Evolutionary conservation across 2,797 vertebrate species (phyloP).

Genomic region (Pipistrellus pygmaeus): DNA sequence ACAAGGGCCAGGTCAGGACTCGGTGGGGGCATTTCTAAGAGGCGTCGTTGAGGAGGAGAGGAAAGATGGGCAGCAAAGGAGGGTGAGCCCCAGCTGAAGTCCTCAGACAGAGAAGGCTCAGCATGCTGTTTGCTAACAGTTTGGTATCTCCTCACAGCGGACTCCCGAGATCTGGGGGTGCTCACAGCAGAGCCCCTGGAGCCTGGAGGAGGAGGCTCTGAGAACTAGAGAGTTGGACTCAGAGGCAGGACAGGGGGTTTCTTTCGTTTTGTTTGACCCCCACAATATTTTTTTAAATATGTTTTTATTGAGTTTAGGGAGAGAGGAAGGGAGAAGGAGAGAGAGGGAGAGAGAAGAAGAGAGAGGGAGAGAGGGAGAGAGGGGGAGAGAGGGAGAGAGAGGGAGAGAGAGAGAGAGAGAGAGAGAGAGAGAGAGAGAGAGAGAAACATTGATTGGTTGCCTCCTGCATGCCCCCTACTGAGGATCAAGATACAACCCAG

Average conservation of each 20-base stretch:
- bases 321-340: background rate
- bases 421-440: background rate
- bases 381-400: no score
- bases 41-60: background rate
- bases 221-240: background rate
- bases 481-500: background rate
- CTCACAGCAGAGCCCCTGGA: background rate
- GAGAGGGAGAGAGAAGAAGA: background rate
- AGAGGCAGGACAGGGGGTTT: background rate
- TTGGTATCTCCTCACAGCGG: background rate
- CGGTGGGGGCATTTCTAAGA: background rate
- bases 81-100: background rate
- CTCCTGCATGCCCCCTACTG: background rate
- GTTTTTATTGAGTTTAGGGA: background rate
- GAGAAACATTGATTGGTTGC: background rate
- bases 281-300: background rate
- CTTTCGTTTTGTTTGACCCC: background rate
- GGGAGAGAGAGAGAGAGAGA: no score
- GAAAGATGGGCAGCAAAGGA: background rate
- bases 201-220: background rate
- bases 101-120: background rate
- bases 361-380: background rate
- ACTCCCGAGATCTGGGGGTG: background rate
- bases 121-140: background rate
- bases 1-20: conserved; percentile 37